Evolutionary conservation across 2,113 vertebrate genomes (phyloP), one percentile per base, ranked within the genome.

Genomic region (Psophia crepitans): DNA sequence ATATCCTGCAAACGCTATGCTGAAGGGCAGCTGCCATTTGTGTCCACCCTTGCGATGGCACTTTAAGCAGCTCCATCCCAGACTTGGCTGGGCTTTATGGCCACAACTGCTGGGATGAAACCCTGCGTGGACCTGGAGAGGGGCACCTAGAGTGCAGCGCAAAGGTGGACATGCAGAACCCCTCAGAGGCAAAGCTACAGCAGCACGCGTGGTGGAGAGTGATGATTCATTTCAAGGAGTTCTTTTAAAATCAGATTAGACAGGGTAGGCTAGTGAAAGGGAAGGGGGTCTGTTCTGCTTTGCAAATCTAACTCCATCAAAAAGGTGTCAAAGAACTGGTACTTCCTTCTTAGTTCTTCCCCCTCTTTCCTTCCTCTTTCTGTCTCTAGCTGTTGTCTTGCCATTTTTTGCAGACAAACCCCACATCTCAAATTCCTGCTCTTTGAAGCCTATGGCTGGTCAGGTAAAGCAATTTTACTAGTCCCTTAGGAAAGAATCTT

Each of bases 321-420:
- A 85, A 96, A 97, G 97, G 89, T 96, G 96, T 97, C 95, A 88
- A 96, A 96, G 92, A 75, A 32, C 71, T 56, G 87, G 71, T 66
- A 94, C 97, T 97, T 97, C 96, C 97, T 78, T 90, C 93, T 96
- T 89, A 30, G 11, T 82, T 69, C 96, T 95, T 95, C 89, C 91
- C 46, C 71, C 91, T 95, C 92, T 84, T 93, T 95, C 87, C 96
- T 96, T 97, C 96, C 96, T 51, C 93, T 96, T 97, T 97, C 82
- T 97, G n/a, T 5, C 87, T 65, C 80, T 80, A 76, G 80, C 73
- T 87, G 66, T 37, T 77, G 70, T 96, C 87, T 93, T 80, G 95
- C 85, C 88, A n/a, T 19, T 79, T 84, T 75, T 76, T 70, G 60
- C 84, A 92, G 54, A 74, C 78, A 95, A 90, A 97, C 15, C 5